Conservation (phyloP, 30 jellyfish, hydroid and myxozoan genomes). For the Hydractinia symbiolongicarpus region DNA sequence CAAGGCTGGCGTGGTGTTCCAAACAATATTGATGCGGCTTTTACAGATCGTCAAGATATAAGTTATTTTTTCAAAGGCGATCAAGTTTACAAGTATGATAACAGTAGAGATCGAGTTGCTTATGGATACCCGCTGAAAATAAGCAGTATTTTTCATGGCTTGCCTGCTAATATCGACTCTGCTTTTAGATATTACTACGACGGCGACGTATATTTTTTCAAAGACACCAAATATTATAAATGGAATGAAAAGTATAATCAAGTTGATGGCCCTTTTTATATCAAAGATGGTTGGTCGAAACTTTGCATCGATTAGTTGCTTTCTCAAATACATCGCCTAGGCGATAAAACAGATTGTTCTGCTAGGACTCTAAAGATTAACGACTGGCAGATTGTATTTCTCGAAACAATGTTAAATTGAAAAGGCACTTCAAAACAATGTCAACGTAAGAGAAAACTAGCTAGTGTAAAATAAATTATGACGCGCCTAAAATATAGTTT, state of each 20-base stretch:
- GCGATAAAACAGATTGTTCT: too few species aligned
- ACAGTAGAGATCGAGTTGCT: constrained; percentile 27
- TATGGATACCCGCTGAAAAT: constrained; percentile 67
- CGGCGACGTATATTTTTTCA: constrained; percentile 52
- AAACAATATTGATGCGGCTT: constrained; percentile 79
- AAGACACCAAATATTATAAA: constrained; percentile 38
- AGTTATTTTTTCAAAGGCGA: constrained; percentile 69
- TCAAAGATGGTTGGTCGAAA: constrained; percentile 43
- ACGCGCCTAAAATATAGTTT: too few species aligned
- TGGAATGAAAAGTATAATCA: constrained; percentile 31
- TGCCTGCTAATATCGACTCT: constrained; percentile 59
- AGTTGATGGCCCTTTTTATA: constrained; percentile 55
- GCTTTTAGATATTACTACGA: constrained; percentile 68
- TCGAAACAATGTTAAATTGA: too few species aligned
- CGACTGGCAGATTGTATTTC: too few species aligned
- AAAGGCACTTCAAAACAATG: too few species aligned
- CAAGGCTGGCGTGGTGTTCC: constrained; percentile 87
- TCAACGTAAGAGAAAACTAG: too few species aligned
- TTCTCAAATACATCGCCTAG: too few species aligned
- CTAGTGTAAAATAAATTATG: too few species aligned
- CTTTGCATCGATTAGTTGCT: constrained; percentile 21
- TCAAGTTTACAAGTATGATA: constrained; percentile 46
- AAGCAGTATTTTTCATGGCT: constrained; percentile 50
- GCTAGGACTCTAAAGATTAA: too few species aligned
- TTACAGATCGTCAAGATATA: constrained; percentile 32